These are phyloP conservation scores for Erythrolamprus reginae DNA, from an alignment of 2,113 vertebrate genomes.

Conservation along the genomic window DNA sequence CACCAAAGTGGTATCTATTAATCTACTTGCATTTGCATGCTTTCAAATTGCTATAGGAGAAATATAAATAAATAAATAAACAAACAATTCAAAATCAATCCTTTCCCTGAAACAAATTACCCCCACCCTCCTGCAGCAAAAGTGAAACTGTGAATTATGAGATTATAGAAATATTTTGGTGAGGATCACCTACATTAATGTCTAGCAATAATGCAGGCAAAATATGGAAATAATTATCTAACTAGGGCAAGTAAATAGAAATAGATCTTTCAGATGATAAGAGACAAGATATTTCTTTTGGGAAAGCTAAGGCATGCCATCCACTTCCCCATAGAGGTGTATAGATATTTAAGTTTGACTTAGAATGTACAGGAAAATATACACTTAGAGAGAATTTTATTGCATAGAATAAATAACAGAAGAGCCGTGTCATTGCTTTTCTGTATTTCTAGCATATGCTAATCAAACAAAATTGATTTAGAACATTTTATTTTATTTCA, in stretches of 20 bases:
- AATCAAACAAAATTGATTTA: background rate
- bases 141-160: background rate
- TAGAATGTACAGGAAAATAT: background rate
- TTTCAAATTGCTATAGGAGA: no score
- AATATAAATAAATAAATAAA: no score
- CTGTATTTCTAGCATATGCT: background rate
- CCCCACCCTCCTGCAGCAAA: background rate
- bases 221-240: background rate
- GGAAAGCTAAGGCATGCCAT: background rate
- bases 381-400: background rate
- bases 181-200: background rate
- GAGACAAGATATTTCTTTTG: background rate
- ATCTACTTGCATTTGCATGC: no score
- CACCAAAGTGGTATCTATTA: no score
- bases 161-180: background rate
- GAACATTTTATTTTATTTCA: conserved; percentile 15
- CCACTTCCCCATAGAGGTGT: background rate
- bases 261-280: background rate
- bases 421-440: background rate
- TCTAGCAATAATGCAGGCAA: background rate
- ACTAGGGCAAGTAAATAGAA: background rate
- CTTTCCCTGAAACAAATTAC: background rate
- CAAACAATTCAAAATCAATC: background rate
- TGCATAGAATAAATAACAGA: background rate
- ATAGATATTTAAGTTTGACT: background rate